Percentiles rank a stretch among this genome's conserved stretches.
Evolutionary conservation across 2,888 invertebrate species (phyloP).

Genomic region (Lymantria monacha): DNA sequence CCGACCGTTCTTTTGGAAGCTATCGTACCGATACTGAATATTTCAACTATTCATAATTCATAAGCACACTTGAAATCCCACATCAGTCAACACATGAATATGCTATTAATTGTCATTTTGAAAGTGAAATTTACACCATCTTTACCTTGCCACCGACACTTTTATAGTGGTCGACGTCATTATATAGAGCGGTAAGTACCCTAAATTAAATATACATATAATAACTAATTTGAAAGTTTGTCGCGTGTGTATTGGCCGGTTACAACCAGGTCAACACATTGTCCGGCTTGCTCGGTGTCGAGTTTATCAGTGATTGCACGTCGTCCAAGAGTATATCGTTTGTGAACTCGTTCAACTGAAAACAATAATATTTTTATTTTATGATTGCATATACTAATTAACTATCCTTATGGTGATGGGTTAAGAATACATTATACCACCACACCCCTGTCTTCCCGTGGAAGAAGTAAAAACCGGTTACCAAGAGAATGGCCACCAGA

Average conservation of each 20-base stretch:
- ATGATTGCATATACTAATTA: background rate
- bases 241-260: constrained; percentile 1
- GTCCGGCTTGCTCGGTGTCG: constrained; percentile 92
- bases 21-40: constrained; percentile 33
- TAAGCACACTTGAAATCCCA: constrained; percentile 44
- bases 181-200: constrained; percentile 39
- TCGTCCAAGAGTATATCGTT: constrained; percentile 93
- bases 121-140: constrained; percentile 69
- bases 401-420: background rate
- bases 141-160: constrained; percentile 54
- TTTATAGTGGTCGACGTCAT: constrained; percentile 39
- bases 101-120: constrained; percentile 66
- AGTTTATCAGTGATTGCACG: constrained; percentile 94
- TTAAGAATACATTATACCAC: too few relatives aligned
- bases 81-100: constrained; percentile 55
- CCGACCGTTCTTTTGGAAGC: constrained; percentile 32
- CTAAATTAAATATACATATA: constrained; percentile 34
- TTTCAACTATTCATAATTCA: constrained; percentile 41
- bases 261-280: constrained; percentile 75
- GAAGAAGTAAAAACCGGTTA: background rate
- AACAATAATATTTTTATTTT: constrained; percentile 28
- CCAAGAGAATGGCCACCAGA: background rate
- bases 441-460: background rate
- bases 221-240: constrained; percentile 51
- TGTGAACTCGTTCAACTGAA: constrained; percentile 91